A percentile compares a stretch with the other conserved stretches of the same genome.
phyloP scores from a whole-genome alignment of 1,140 invertebrate species.

The Drosophila ficusphila region DNA sequence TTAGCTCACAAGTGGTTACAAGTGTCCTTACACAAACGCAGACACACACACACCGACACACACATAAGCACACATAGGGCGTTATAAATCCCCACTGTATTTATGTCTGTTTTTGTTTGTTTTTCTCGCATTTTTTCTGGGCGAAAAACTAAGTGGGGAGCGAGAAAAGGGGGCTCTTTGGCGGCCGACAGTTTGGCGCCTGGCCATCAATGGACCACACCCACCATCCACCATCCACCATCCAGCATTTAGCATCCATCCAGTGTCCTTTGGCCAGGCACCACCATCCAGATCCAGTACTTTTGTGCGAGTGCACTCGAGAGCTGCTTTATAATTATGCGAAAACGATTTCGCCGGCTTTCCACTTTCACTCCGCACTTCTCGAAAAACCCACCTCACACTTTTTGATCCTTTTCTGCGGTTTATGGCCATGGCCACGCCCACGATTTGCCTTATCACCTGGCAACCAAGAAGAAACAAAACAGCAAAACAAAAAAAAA shows the following conservation, averaged over 20 bases:
- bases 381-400: not conserved
- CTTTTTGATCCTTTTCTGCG: constrained; percentile 24
- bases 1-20: constrained; percentile 62
- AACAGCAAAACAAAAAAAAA: not conserved
- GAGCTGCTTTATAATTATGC: constrained; percentile 42
- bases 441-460: constrained; percentile 46
- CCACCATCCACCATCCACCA: not conserved
- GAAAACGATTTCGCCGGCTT: constrained; percentile 17
- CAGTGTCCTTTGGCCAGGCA: not conserved
- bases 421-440: constrained; percentile 9
- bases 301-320: constrained; percentile 39
- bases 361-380: too few species aligned
- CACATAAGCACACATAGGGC: not conserved
- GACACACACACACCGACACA: not conserved
- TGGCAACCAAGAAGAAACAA: constrained; percentile 25
- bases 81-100: constrained; percentile 35
- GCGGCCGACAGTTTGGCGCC: constrained; percentile 72
- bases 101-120: constrained; percentile 55
- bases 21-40: constrained; percentile 43
- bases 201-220: constrained; percentile 28
- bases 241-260: not conserved
- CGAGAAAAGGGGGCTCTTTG: constrained; percentile 6
- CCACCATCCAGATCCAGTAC: not conserved
- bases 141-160: not conserved
- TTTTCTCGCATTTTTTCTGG: constrained; percentile 17